Evolutionary conservation across 2,113 vertebrate genomes (phyloP).

Genomic region (Oryzias curvinotus): DNA sequence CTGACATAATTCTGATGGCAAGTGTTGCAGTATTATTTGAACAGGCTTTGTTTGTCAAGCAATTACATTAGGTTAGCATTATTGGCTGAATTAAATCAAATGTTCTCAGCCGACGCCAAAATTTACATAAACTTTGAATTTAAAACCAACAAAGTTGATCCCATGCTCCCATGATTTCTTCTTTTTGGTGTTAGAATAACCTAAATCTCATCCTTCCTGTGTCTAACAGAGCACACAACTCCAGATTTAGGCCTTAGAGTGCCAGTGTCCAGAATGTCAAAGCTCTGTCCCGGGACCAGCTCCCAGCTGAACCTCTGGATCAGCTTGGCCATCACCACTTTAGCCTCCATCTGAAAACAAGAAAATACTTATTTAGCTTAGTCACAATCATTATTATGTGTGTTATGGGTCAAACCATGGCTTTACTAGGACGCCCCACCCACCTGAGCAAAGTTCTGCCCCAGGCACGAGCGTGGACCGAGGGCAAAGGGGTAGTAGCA

Average conservation of each 20-base stretch:
- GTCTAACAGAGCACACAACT: constrained; percentile 81
- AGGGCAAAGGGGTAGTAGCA: constrained; percentile 88
- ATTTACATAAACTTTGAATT: no score
- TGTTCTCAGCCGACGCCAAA: background rate
- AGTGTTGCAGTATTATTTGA: no score
- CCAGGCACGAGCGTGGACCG: constrained; percentile 87
- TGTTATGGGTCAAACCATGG: background rate
- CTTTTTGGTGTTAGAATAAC: no score
- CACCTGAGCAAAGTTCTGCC: constrained; percentile 89
- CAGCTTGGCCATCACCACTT: constrained; percentile 91
- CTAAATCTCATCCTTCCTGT: constrained; percentile 33
- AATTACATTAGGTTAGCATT: no score
- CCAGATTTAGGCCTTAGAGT: constrained; percentile 81
- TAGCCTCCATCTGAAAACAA: constrained; percentile 86
- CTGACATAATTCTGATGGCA: no score
- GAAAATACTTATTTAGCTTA: background rate
- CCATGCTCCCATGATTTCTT: background rate
- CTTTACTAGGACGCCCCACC: constrained; percentile 14
- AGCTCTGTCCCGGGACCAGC: constrained; percentile 82
- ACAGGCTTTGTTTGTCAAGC: no score
- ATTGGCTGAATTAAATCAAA: background rate
- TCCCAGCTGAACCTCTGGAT: constrained; percentile 86
- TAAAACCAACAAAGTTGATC: no score
- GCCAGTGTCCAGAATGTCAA: constrained; percentile 79
- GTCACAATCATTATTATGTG: background rate